Base-by-base conservation (phyloP, 2,888 invertebrate genomes). In the Copidosoma aretas region DNA sequence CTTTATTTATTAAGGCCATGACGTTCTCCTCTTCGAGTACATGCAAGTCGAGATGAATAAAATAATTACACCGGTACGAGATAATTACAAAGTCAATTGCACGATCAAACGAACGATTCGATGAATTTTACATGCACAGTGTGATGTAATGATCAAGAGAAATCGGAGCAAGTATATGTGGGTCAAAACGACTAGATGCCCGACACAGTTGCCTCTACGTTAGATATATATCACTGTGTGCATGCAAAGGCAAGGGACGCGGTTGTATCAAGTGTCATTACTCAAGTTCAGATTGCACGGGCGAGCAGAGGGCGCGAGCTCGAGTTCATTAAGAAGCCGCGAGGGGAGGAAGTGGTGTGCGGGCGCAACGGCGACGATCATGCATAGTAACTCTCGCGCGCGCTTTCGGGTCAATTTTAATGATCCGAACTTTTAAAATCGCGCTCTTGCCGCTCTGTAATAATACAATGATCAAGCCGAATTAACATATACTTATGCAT, bases 201-300 rank as follows among this genome's bases (percentile, higher is more conserved):
- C n/a, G n/a, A n/a, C n/a, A n/a, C n/a, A n/a, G n/a, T n/a, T n/a
- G n/a, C n/a, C n/a, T n/a, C n/a, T n/a, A n/a, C n/a, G n/a, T n/a
- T n/a, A n/a, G n/a, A n/a, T n/a, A n/a, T n/a, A n/a, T n/a, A n/a
- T n/a, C n/a, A n/a, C n/a, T n/a, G n/a, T n/a, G n/a, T n/a, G 52
- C 15, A 60, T 46, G 43, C 12, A 12, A 15, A 46, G 17, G 15
- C n/a, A 14, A 19, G 32, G 5, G 24, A 43, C 43, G 51, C 51
- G 56, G 43, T 60, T 56, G n/a, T n/a, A 60, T 66, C 57, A 60
- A 57, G 56, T 57, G 51, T 54, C 60, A 56, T 65, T 53, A 65
- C 43, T 60, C 64, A 65, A 59, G 53, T 65, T 59, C 53, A 25
- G 24, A 22, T 24, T 41, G 5, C 22, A 41, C 19, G 8, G 14